Evolutionary conservation across 2,113 vertebrate species (phyloP).

Genomic region (Hippocampus comes): DNA sequence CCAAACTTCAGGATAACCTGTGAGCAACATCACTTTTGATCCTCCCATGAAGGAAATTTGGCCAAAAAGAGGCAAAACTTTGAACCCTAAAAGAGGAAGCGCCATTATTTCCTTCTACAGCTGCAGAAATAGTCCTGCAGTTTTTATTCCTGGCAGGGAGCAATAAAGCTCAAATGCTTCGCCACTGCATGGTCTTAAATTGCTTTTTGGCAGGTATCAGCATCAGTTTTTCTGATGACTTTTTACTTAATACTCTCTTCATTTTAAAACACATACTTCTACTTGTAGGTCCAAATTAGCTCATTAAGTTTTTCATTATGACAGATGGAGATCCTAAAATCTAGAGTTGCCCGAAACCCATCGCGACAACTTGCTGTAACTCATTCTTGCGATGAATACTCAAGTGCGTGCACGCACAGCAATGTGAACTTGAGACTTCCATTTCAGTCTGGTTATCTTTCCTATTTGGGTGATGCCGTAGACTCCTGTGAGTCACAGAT

Average conservation of each 20-base stretch:
- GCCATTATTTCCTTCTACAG: slow-evolving; percentile 51
- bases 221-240: neutral
- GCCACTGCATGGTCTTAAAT: neutral
- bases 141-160: neutral
- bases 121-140: neutral
- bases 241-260: too few species aligned
- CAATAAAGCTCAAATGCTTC: neutral
- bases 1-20: slow-evolving; percentile 5
- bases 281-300: neutral
- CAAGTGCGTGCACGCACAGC: neutral
- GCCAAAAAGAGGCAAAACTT: slow-evolving; percentile 39
- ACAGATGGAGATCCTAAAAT: too few species aligned
- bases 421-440: neutral
- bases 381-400: neutral
- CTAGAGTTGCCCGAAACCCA: too few species aligned
- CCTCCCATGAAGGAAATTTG: slow-evolving; percentile 45
- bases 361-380: too few species aligned
- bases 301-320: too few species aligned
- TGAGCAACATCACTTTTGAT: slow-evolving; percentile 49
- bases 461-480: neutral
- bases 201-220: neutral
- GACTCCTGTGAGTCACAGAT: neutral
- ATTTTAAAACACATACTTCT: neutral
- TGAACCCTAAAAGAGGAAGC: slow-evolving; percentile 50
- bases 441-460: neutral